Evolutionary conservation across 1,140 invertebrate genomes (phyloP).

Genomic region (Archivesica marissinica): DNA sequence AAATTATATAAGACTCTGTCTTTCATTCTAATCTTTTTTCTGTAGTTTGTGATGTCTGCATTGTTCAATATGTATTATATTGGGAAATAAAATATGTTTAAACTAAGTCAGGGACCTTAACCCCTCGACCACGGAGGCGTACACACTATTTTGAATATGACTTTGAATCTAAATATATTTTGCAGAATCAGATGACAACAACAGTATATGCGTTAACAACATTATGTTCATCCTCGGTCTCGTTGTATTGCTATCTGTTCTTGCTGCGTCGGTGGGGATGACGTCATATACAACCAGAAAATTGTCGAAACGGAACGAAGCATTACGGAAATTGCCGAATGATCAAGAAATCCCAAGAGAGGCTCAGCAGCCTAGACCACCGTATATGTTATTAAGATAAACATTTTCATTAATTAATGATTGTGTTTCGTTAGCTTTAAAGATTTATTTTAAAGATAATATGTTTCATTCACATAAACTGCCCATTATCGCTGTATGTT

Average conservation of each 20-base stretch:
- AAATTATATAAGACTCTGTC: too few species aligned
- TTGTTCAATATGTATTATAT: too few species aligned
- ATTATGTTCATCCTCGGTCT: slow-evolving; percentile 9
- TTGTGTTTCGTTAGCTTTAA: not conserved
- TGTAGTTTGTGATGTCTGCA: too few species aligned
- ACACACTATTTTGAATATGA: too few species aligned
- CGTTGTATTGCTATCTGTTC: not conserved
- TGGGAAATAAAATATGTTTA: too few species aligned
- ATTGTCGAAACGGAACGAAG: slow-evolving; percentile 12
- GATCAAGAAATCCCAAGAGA: slow-evolving; percentile 4
- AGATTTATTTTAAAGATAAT: not conserved
- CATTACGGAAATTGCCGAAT: slow-evolving; percentile 35
- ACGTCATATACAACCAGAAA: slow-evolving; percentile 14
- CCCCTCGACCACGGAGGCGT: too few species aligned
- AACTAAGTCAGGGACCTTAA: too few species aligned
- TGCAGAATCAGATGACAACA: not conserved
- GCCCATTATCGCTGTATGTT: not conserved
- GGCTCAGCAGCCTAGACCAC: not conserved
- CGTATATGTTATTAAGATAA: not conserved
- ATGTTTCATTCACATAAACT: not conserved
- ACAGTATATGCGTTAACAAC: slow-evolving; percentile 19
- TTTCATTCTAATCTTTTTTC: too few species aligned
- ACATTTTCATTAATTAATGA: too few species aligned
- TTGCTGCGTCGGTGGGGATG: slow-evolving; percentile 1
- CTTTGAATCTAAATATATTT: not conserved